These are phyloP conservation scores for Emmelina monodactyla DNA, from an alignment of 2,888 invertebrate species.

Conservation along the genomic window DNA sequence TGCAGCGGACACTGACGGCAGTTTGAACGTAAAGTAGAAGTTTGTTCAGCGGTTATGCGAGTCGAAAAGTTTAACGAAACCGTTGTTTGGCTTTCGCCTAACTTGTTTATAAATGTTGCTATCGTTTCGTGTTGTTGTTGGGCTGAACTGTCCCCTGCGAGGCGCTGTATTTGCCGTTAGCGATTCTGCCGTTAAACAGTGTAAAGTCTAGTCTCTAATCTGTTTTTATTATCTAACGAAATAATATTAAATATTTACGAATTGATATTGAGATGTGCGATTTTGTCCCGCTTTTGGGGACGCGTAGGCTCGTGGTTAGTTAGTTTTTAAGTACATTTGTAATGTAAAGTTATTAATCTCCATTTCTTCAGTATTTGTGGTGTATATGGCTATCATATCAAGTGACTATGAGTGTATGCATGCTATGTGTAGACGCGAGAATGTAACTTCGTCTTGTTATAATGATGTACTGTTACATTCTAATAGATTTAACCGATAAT, in stretches of 20 bases:
- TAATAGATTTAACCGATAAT: constrained; percentile 50
- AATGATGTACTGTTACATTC: constrained; percentile 63
- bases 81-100: constrained; percentile 2
- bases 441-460: constrained; percentile 44
- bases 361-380: constrained; percentile 63
- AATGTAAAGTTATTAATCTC: constrained; percentile 62
- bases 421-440: constrained; percentile 21
- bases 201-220: constrained; percentile 68
- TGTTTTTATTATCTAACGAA: constrained; percentile 60
- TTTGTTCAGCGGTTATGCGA: neutral
- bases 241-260: constrained; percentile 54
- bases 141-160: constrained; percentile 23
- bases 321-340: constrained; percentile 56
- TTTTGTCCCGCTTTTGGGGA: constrained; percentile 37
- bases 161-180: constrained; percentile 48
- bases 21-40: constrained; percentile 2
- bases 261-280: constrained; percentile 59
- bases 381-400: constrained; percentile 42
- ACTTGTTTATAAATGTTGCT: constrained; percentile 15
- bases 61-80: neutral
- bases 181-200: constrained; percentile 61
- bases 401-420: constrained; percentile 25
- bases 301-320: constrained; percentile 58
- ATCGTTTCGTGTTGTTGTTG: too few species aligned
- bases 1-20: constrained; percentile 26